Evolutionary conservation across 2,888 invertebrate species (phyloP), one percentile per base, ranked within the genome.

Genomic region (Tenthredo distinguenda): DNA sequence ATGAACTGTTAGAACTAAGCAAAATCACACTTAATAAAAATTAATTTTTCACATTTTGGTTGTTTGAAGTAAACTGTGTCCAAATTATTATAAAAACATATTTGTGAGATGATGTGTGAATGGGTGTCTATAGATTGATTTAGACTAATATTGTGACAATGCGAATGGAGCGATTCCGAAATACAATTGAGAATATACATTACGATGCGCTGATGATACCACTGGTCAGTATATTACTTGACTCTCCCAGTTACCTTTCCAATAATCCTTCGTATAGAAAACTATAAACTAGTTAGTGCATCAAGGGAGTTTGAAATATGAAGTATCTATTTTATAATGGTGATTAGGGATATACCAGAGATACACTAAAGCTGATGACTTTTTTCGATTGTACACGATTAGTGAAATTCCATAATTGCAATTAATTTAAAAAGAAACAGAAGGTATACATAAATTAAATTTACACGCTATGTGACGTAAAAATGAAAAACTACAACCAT

Each of bases 101-200:
- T 89, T 87, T 85, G 87, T 87, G 85, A 88, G 87, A 86, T 86
- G 87, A 87, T 86, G 81, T 86, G 83, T 83, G 83, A 83, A 83
- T 83, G 83, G 83, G 83, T 83, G 83, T 83, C 83, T 83, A 83
- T 83, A 83, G 83, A 83, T 83, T 83, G 83, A 83, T 68, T 68
- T 83, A 83, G 83, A 83, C 83, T 83, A 83, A 83, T 83, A 83
- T 83, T 83, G 83, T 83, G 83, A 83, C 83, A 83, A 83, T 83
- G 83, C 83, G 83, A 83, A 83, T 83, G 83, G 83, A 83, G 83
- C 83, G 83, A 83, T 83, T 83, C 83, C 83, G 83, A 83, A 83
- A 83, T 83, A 83, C 83, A 83, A 83, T 83, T 83, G 83, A 83
- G 83, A 83, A 83, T 83, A 83, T 83, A 83, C 83, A 83, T 83